Base-by-base conservation (phyloP, 2,888 invertebrate genomes). In the Frankliniella intonsa region DNA sequence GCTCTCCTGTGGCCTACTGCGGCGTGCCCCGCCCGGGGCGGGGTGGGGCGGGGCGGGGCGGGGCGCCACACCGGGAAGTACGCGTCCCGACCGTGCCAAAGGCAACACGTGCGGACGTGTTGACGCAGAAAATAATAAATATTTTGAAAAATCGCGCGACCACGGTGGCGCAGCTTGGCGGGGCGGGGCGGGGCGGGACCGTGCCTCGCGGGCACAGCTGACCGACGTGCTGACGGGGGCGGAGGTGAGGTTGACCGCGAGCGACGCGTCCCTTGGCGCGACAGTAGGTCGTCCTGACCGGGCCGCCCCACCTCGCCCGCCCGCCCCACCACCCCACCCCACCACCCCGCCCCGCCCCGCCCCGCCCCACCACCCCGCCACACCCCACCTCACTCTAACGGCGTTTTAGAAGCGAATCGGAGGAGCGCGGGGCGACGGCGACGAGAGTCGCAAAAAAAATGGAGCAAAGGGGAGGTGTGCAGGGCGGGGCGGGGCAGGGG, bases 71-170 rank as follows among this genome's bases (percentile, higher is more conserved):
- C 22, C 69, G 22, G 69, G 22, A 22, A 69, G 69, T 22, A 19
- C 19, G 69, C 69, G 22, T 22, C 69, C 14, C 62, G 62, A 7
- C 62, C 19, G n/a, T 76, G 69, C 69, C 69, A 76, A 76, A 25
- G 22, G 22, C 69, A 76, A 76, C 69, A 76, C 69, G 69, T 76
- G 69, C 69, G 69, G 69, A 22, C 69, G n/a, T 76, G 69, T 76
- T 76, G 69, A 76, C 69, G 25, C 69, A 25, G 69, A 25, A 25
- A 76, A 76, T 76, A 76, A 76, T 76, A 76, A 76, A 76, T 76
- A 76, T 76, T 76, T 22, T 76, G 69, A 76, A 76, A 76, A 76
- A 76, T 76, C 62, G 62, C 62, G 62, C 17, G 38, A 2, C 38
- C 5, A 5, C 38, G 38, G 2, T 38, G 38, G 38, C 38, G 38